A percentile compares a stretch with the other conserved stretches of the same genome.
These are phyloP conservation scores for Nephila pilipes DNA, from an alignment of 1,140 invertebrate genomes.

Conservation along the genomic window DNA sequence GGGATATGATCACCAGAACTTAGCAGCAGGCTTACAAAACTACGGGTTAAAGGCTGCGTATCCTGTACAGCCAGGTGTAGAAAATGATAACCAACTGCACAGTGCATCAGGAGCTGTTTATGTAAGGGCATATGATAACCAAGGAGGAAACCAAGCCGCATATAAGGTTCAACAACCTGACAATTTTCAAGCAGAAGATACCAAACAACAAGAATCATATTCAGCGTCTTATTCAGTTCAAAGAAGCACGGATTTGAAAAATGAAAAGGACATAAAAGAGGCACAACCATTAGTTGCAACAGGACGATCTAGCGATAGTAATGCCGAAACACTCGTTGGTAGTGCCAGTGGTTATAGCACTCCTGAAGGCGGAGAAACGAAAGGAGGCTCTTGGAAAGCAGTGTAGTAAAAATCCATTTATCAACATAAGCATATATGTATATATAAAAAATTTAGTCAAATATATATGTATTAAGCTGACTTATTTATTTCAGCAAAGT, in stretches of 20 bases:
- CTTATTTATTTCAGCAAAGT: conserved; percentile 68
- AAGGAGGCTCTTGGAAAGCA: conserved; percentile 59
- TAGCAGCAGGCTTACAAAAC: conserved; percentile 31
- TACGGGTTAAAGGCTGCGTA: conserved; percentile 67
- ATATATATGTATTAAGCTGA: conserved; percentile 70
- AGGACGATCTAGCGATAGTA: conserved; percentile 16
- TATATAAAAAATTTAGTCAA: conserved; percentile 60
- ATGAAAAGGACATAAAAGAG: background rate
- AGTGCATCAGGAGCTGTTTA: conserved; percentile 44
- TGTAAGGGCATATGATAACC: conserved; percentile 59
- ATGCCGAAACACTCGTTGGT: conserved; percentile 31
- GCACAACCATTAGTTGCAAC: background rate
- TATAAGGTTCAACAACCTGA: conserved; percentile 11
- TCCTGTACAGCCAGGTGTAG: background rate
- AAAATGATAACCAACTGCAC: conserved; percentile 15
- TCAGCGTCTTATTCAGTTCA: background rate
- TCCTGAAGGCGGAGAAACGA: conserved; percentile 60
- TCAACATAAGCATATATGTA: conserved; percentile 18
- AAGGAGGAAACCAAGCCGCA: conserved; percentile 17
- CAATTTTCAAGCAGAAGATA: conserved; percentile 56
- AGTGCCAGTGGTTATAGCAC: conserved; percentile 55
- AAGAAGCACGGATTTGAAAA: background rate
- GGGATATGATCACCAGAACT: conserved; percentile 1
- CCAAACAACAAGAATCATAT: background rate
- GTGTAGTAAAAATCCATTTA: background rate